Evolutionary conservation across 2,888 invertebrate genomes (phyloP).

Genomic region (Xestobium rufovillosum): DNA sequence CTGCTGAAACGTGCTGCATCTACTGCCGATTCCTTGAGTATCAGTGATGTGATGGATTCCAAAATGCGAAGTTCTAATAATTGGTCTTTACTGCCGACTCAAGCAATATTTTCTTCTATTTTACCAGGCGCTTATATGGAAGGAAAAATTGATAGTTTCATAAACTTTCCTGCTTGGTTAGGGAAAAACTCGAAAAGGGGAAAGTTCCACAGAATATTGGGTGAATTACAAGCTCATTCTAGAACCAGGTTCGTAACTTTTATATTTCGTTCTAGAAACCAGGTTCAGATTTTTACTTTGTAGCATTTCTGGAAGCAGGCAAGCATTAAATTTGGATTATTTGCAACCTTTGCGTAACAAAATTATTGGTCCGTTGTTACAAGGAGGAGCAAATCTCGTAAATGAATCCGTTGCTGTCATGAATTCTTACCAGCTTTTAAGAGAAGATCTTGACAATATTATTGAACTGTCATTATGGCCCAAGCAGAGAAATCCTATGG

Average conservation of each 20-base stretch:
- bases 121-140: conserved; percentile 81
- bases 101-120: conserved; percentile 85
- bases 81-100: conserved; percentile 81
- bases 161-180: conserved; percentile 92
- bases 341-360: conserved; percentile 67
- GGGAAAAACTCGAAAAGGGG: conserved; percentile 84
- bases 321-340: conserved; percentile 83
- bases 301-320: conserved; percentile 73
- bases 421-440: conserved; percentile 75
- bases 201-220: conserved; percentile 74
- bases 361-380: conserved; percentile 69
- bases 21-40: conserved; percentile 78
- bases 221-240: conserved; percentile 83
- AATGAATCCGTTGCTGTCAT: conserved; percentile 62
- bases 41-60: conserved; percentile 79
- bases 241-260: conserved; percentile 55
- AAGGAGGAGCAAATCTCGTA: conserved; percentile 64
- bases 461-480: conserved; percentile 84
- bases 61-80: conserved; percentile 70
- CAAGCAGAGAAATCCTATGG: conserved; percentile 66
- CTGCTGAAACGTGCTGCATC: conserved; percentile 55
- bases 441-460: conserved; percentile 88
- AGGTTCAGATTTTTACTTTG: conserved; percentile 16
- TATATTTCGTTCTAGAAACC: conserved; percentile 5
- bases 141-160: conserved; percentile 70